Conservation (phyloP, 2,113 vertebrate genomes). For the Petroica traversi region DNA sequence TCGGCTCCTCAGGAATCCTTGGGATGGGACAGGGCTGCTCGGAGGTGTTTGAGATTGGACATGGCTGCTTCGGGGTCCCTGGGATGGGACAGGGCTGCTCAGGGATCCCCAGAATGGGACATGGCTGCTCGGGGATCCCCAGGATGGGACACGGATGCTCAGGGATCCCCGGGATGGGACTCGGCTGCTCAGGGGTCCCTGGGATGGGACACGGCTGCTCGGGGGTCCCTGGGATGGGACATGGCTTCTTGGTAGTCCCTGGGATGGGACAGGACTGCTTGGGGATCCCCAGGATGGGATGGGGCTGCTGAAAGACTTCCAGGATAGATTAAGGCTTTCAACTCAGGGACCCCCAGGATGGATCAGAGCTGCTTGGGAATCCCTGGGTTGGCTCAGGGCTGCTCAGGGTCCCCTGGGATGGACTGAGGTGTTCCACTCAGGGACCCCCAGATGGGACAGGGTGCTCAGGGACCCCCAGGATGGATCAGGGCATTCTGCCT, state of each 20-base stretch:
- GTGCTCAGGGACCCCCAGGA: rapidly evolving
- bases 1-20: rapidly evolving
- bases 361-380: not conserved
- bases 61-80: rapidly evolving
- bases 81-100: no score
- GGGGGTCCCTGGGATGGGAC: rapidly evolving
- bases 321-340: no score
- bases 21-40: not conserved
- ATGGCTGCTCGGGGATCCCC: no score
- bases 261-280: not conserved
- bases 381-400: no score
- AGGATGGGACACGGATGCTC: not conserved
- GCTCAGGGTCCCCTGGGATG: not conserved
- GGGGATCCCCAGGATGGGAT: rapidly evolving
- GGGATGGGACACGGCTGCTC: rapidly evolving
- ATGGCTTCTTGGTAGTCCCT: not conserved
- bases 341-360: no score
- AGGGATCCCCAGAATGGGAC: rapidly evolving
- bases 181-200: rapidly evolving
- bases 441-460: not conserved
- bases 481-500: not conserved
- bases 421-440: no score
- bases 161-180: not conserved
- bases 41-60: rapidly evolving
- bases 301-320: rapidly evolving